Conservation (phyloP, 2,113 vertebrate species). For the Myiagra hebetior region DNA sequence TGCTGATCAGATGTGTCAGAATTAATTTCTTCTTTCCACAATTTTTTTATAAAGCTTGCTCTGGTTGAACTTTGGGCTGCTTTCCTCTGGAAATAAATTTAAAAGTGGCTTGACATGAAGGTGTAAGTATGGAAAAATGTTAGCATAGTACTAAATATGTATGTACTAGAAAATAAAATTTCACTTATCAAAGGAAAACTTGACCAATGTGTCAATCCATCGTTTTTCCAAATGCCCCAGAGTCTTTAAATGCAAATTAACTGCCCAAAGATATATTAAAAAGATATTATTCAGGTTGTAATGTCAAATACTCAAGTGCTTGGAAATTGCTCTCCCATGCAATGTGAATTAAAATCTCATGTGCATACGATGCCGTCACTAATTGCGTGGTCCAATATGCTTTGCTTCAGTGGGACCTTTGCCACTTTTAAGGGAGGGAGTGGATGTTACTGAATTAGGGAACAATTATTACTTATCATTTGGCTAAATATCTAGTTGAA, state of each 20-base stretch:
- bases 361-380: not conserved
- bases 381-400: not conserved
- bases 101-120: conserved; percentile 39
- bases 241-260: conserved; percentile 35
- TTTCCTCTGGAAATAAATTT: conserved; percentile 59
- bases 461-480: not conserved
- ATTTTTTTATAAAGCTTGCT: conserved; percentile 15
- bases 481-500: not conserved
- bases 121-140: conserved; percentile 35
- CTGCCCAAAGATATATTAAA: not conserved
- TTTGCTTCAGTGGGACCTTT: conserved; percentile 7
- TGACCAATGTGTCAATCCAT: conserved; percentile 7
- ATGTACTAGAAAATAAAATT: conserved; percentile 25
- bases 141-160: conserved; percentile 4
- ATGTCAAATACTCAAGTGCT: conserved; percentile 26
- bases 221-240: not conserved
- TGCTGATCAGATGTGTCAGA: conserved; percentile 68
- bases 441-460: not conserved
- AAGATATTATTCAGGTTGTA: not conserved
- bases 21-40: conserved; percentile 65
- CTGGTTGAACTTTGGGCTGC: conserved; percentile 49
- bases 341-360: conserved; percentile 4
- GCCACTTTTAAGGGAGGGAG: not conserved
- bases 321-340: not conserved
- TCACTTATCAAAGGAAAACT: not conserved